Conservation (phyloP, 2,888 invertebrate genomes). For the Lucinisca nassula region DNA sequence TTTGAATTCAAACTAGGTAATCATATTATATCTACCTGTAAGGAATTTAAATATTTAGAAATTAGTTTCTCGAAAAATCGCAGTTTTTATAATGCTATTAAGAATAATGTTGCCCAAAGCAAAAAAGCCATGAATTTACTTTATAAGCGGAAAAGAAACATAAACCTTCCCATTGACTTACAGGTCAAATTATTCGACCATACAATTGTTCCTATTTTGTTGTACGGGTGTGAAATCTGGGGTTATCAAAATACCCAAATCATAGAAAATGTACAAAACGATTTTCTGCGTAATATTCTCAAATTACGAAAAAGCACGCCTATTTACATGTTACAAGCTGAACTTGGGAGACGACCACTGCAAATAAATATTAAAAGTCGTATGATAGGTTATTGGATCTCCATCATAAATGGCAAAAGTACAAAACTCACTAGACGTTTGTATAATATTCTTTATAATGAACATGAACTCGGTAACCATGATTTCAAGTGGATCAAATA, state of each 20-base stretch:
- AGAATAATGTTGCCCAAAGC: not conserved
- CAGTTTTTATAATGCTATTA: not conserved
- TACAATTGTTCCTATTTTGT: not conserved
- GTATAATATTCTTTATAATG: not conserved
- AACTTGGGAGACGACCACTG: not conserved
- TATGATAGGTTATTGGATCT: conserved; percentile 21
- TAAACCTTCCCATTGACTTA: not conserved
- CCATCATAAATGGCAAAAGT: not conserved
- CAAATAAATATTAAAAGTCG: conserved; percentile 8
- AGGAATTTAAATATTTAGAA: conserved; percentile 6
- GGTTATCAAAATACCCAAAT: conserved; percentile 43
- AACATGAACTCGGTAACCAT: not conserved
- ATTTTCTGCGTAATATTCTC: not conserved
- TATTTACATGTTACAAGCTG: not conserved
- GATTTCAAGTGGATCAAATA: not conserved
- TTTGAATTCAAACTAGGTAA: conserved; percentile 21
- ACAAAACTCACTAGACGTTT: conserved; percentile 1
- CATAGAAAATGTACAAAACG: conserved; percentile 31
- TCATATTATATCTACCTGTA: not conserved
- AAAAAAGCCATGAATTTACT: not conserved
- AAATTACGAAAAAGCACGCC: conserved; percentile 20
- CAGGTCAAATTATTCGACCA: not conserved
- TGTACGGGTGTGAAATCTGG: conserved; percentile 25
- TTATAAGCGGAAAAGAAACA: not conserved
- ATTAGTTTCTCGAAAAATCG: not conserved